Evolutionary conservation across 2,797 vertebrate species (phyloP).

Genomic region (Alauda arvensis): DNA sequence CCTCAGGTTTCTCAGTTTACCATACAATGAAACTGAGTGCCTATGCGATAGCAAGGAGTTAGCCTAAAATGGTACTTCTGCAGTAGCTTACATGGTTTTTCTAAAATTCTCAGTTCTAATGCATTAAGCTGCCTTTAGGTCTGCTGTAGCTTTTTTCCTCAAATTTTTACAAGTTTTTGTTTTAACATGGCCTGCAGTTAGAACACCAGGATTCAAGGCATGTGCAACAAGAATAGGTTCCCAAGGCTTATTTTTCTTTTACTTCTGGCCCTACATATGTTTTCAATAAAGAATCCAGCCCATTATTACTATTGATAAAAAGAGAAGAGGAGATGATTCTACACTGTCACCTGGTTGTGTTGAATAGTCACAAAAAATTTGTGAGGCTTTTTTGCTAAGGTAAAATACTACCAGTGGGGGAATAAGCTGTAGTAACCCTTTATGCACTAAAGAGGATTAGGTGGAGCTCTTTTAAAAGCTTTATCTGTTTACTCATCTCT

Average conservation of each 20-base stretch:
- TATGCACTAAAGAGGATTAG: background rate
- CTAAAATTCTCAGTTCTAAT: background rate
- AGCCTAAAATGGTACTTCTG: background rate
- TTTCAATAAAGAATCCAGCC: background rate
- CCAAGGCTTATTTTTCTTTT: background rate
- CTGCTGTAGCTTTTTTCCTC: background rate
- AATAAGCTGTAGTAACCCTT: background rate
- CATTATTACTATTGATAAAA: background rate
- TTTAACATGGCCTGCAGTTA: background rate
- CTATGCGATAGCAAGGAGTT: background rate
- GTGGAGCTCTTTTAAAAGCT: background rate
- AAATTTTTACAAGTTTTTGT: background rate
- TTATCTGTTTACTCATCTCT: background rate
- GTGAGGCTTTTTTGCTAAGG: background rate
- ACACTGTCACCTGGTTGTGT: background rate
- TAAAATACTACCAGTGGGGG: background rate
- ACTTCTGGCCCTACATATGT: background rate
- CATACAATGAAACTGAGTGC: background rate
- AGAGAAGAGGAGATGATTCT: background rate
- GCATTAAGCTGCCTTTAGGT: background rate
- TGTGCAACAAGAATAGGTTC: background rate
- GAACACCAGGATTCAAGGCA: background rate
- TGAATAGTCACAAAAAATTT: background rate
- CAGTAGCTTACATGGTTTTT: background rate
- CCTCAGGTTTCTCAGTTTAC: background rate